Conservation (phyloP, 2,797 vertebrate species). For the Gallinago solitaria region DNA sequence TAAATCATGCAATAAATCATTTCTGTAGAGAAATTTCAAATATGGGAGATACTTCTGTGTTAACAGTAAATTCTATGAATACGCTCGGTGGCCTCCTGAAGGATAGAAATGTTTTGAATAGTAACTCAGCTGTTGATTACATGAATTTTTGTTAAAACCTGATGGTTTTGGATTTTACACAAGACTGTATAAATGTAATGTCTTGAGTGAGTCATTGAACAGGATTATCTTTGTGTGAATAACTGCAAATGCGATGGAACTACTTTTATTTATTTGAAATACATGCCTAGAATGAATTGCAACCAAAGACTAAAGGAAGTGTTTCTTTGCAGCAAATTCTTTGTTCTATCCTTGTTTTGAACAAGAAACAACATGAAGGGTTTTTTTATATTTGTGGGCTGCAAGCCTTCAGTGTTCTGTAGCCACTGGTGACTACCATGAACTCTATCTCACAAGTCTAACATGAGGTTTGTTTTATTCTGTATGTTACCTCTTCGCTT, state of each 20-base stretch:
- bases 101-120: not conserved
- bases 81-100: not conserved
- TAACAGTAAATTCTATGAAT: not conserved
- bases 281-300: not conserved
- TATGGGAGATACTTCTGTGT: not conserved
- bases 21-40: not conserved
- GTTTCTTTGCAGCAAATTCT: not conserved
- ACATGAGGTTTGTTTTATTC: not conserved
- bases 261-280: not conserved
- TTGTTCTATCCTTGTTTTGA: not conserved
- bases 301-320: not conserved
- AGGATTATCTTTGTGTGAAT: not conserved
- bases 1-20: not conserved
- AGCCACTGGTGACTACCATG: not conserved
- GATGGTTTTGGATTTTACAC: not conserved
- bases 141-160: not conserved
- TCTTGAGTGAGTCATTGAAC: not conserved
- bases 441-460: not conserved
- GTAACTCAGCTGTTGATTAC: not conserved
- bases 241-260: not conserved
- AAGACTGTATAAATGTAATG: not conserved
- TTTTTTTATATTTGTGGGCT: not conserved
- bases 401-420: not conserved
- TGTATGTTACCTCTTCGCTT: not conserved
- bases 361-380: not conserved